These are phyloP conservation scores for Merluccius polli DNA, from an alignment of 2,797 vertebrate species.

Conservation along the genomic window DNA sequence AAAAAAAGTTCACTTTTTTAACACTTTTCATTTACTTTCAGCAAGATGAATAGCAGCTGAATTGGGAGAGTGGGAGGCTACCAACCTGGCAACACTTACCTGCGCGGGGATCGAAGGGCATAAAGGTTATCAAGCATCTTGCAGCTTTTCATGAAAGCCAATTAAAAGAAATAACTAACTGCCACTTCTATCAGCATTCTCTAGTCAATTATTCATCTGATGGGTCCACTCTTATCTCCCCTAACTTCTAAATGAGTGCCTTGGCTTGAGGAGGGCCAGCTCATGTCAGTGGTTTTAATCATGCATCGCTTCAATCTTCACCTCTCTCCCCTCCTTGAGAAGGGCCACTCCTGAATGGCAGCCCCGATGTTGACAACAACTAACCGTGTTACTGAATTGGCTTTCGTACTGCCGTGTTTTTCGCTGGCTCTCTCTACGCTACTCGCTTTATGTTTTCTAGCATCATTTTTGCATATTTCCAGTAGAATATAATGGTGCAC, in stretches of 20 bases:
- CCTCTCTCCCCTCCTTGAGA: neutral
- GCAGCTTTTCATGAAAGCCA: constrained; percentile 12
- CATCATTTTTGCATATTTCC: too few species aligned
- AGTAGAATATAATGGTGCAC: too few species aligned
- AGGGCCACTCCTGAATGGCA: neutral
- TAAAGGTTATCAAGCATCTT: neutral
- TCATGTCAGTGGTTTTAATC: neutral
- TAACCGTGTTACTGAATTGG: neutral
- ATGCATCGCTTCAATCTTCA: constrained; percentile 1
- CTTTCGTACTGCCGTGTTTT: neutral
- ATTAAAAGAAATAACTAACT: constrained; percentile 16
- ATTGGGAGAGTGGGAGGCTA: neutral
- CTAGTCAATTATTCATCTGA: neutral
- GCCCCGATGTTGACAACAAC: neutral
- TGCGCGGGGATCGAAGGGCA: neutral
- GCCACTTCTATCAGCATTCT: neutral
- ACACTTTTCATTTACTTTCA: neutral
- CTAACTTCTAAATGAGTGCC: neutral
- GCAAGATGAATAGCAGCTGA: neutral
- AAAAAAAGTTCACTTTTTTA: neutral
- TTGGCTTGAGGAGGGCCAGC: neutral
- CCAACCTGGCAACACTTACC: neutral
- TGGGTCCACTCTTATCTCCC: neutral
- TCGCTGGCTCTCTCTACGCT: neutral
- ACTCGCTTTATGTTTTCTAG: neutral